These are phyloP conservation scores for Neosilurus hyrtlii DNA, from an alignment of 2,797 vertebrate genomes.

Conservation along the genomic window DNA sequence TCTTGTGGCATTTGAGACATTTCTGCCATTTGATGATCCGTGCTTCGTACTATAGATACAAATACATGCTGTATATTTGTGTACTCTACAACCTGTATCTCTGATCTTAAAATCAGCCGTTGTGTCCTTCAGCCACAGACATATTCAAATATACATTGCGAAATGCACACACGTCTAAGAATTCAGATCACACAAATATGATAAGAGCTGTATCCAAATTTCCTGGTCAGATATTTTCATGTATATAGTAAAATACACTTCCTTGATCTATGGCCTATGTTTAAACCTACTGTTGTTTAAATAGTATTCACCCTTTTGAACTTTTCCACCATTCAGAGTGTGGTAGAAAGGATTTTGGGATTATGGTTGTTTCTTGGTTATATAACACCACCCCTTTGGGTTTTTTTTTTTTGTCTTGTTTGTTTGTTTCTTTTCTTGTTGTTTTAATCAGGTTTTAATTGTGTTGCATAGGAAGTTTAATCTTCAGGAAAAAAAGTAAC, in stretches of 20 bases:
- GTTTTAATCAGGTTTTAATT: background rate
- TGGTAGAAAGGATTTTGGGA: background rate
- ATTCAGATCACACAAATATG: background rate
- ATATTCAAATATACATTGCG: background rate
- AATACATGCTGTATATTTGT: background rate
- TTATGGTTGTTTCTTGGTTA: background rate
- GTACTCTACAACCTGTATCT: background rate
- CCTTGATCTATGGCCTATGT: no score
- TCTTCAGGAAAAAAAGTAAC: background rate
- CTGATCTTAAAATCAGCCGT: background rate
- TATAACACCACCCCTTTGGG: no score
- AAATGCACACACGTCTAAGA: background rate
- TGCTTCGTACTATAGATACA: background rate
- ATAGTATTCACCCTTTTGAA: background rate
- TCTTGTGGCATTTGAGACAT: background rate
- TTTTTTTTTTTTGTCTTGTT: no score
- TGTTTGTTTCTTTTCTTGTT: background rate
- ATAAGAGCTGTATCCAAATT: conserved; percentile 7
- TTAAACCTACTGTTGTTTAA: background rate
- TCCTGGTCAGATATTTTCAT: background rate
- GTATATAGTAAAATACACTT: background rate
- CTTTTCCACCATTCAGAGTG: background rate
- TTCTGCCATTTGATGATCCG: background rate
- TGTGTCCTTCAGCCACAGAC: conserved; percentile 5
- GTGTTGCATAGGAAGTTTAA: background rate